Evolutionary conservation across 23 tunicate species (phyloP).

Genomic region (Pegea sp.): DNA sequence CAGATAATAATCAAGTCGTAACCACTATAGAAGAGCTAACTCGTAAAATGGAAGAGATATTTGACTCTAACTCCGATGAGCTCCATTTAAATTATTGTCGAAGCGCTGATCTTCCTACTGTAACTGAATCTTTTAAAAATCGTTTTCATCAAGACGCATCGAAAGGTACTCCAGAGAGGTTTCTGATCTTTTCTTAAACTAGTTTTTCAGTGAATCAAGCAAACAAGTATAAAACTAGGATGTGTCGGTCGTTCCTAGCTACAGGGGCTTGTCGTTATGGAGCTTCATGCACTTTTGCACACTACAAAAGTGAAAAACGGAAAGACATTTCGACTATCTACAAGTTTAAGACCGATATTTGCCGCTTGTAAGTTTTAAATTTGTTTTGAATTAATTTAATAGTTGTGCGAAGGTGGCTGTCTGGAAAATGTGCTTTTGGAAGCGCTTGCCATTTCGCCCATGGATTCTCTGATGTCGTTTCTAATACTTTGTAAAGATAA

Average conservation of each 20-base stretch:
- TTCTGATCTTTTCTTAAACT: background rate
- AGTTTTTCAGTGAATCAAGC: background rate
- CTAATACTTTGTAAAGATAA: too few species aligned
- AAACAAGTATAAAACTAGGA: conserved; percentile 59
- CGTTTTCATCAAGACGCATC: conserved; percentile 4
- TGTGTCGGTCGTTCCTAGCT: conserved; percentile 46
- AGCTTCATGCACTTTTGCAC: conserved; percentile 81
- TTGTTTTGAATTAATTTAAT: background rate
- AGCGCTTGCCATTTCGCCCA: conserved; percentile 66
- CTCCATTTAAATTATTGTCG: too few species aligned
- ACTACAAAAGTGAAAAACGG: conserved; percentile 27
- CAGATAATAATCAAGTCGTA: too few species aligned
- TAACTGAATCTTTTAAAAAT: too few species aligned
- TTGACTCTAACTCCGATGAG: too few species aligned
- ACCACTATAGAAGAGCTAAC: too few species aligned
- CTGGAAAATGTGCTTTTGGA: conserved; percentile 34
- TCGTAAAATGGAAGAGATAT: too few species aligned
- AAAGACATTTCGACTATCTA: conserved; percentile 48
- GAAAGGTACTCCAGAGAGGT: background rate
- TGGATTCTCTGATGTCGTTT: too few species aligned
- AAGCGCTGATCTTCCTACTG: too few species aligned
- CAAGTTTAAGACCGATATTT: conserved; percentile 70
- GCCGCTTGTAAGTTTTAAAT: conserved; percentile 29
- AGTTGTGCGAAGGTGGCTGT: conserved; percentile 23
- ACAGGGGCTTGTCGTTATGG: conserved; percentile 89